Conservation (phyloP, 2,888 invertebrate species). For the Drosophila infuscata region DNA sequence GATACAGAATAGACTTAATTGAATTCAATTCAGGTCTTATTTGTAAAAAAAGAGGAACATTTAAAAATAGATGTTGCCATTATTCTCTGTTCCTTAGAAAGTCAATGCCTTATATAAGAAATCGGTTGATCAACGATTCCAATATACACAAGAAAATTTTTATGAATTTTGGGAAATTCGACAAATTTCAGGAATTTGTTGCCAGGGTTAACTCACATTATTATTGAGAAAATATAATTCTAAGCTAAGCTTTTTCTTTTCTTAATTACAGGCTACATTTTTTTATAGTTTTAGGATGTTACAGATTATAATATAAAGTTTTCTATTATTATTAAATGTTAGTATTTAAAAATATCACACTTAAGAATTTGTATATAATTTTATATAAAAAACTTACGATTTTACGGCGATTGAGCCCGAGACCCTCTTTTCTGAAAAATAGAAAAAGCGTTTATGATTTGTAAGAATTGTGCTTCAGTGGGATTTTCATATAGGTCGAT, state of each 20-base stretch:
- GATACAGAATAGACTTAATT: not conserved
- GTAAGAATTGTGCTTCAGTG: not conserved
- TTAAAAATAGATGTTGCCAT: not conserved
- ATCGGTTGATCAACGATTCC: not conserved
- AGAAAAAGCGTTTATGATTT: not conserved
- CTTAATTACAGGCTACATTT: not conserved
- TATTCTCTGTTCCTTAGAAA: not conserved
- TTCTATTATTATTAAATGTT: not conserved
- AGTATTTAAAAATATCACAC: not conserved
- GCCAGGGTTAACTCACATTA: not conserved
- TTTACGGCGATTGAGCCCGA: not conserved
- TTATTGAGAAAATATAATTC: not conserved
- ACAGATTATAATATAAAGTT: not conserved
- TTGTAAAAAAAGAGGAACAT: not conserved
- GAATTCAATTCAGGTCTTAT: not conserved
- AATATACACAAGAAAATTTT: not conserved
- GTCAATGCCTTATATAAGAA: not conserved
- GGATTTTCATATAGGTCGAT: no score
- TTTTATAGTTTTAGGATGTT: not conserved
- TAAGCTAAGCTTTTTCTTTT: not conserved
- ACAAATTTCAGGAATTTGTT: not conserved
- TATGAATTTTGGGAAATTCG: not conserved
- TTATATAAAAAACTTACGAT: not conserved
- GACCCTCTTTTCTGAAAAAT: not conserved
- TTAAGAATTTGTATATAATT: not conserved